These are phyloP conservation scores for Cantharis rustica DNA, from an alignment of 2,888 invertebrate species.

Conservation along the genomic window DNA sequence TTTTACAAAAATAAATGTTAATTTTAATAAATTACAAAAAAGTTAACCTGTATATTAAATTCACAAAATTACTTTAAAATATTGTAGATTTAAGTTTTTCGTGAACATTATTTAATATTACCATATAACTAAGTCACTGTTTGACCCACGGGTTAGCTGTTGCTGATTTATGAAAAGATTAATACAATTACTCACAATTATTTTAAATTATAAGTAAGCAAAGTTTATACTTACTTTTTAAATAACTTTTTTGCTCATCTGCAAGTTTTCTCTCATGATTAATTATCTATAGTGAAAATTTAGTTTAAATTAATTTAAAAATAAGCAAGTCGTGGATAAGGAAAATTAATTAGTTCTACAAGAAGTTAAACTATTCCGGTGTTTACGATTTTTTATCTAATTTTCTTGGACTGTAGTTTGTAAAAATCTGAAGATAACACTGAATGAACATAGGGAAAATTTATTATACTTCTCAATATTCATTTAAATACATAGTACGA, in stretches of 20 bases:
- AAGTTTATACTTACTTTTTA: not conserved
- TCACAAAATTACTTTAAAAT: too few species aligned
- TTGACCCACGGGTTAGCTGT: too few species aligned
- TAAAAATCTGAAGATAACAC: not conserved
- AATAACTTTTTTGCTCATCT: not conserved
- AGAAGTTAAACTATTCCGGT: not conserved
- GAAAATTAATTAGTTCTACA: not conserved
- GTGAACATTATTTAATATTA: too few species aligned
- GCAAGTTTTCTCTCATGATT: not conserved
- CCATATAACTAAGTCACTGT: too few species aligned
- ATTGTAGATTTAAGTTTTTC: too few species aligned
- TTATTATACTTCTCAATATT: not conserved
- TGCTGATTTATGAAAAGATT: not conserved
- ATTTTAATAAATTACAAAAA: too few species aligned
- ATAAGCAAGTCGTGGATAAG: not conserved
- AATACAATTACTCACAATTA: not conserved
- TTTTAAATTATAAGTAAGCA: not conserved
- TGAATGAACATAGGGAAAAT: not conserved
- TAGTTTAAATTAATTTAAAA: not conserved
- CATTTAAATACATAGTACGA: not conserved
- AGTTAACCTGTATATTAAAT: too few species aligned
- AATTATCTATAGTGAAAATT: not conserved
- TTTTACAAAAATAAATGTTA: too few species aligned
- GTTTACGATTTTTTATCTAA: not conserved
- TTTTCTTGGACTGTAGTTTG: not conserved